Percentiles rank a stretch among this genome's conserved stretches.
Conservation (phyloP, 2,113 vertebrate genomes). For the Crotophaga sulcirostris region DNA sequence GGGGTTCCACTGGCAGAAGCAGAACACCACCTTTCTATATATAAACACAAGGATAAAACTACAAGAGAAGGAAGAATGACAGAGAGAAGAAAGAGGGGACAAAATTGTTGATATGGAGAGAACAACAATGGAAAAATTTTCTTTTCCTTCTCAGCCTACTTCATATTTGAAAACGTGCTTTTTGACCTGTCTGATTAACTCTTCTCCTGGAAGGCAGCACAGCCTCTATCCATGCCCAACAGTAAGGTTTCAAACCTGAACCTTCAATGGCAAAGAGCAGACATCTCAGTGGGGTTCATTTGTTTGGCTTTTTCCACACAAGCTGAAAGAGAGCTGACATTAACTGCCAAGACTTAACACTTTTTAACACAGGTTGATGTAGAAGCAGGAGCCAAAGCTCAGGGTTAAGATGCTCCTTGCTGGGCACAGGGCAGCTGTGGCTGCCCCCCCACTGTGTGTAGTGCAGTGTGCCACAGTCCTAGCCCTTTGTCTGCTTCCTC, state of each 20-base stretch:
- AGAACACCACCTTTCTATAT: neutral
- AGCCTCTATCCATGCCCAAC: accelerated
- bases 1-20: neutral
- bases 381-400: neutral
- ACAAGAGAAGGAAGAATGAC: neutral
- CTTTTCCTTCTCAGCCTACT: neutral
- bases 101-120: neutral
- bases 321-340: neutral
- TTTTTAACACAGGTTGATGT: neutral
- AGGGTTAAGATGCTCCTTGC: neutral
- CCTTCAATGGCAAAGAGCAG: neutral
- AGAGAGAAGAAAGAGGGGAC: neutral
- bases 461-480: neutral
- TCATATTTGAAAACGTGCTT: neutral
- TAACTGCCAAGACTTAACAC: neutral
- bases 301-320: neutral
- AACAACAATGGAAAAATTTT: neutral
- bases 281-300: accelerated
- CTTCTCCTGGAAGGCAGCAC: neutral
- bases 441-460: accelerated
- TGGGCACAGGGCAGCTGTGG: neutral
- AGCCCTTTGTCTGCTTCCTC: neutral
- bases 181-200: neutral
- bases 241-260: neutral
- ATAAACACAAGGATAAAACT: neutral